Evolutionary conservation across 2,113 vertebrate genomes (phyloP).

Genomic region (Euleptes europaea): DNA sequence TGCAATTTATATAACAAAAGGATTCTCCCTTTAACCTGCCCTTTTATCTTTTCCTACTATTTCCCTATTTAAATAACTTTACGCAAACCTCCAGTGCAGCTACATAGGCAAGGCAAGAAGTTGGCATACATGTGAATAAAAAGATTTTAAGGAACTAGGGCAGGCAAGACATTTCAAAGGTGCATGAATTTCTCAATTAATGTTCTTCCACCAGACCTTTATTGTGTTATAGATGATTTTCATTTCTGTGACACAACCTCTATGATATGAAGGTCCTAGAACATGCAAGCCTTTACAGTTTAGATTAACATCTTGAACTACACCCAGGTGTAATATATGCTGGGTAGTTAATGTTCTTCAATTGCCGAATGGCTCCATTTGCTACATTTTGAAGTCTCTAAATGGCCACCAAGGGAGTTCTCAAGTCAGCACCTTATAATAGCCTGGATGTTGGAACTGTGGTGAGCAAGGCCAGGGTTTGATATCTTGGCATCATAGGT

Average conservation of each 20-base stretch:
- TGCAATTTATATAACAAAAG: background rate
- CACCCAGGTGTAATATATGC: background rate
- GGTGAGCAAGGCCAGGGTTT: background rate
- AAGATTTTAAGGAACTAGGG: background rate
- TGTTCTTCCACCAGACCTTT: background rate
- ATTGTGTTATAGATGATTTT: background rate
- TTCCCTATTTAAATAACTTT: slow-evolving; percentile 37
- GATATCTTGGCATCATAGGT: background rate
- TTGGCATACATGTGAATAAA: background rate
- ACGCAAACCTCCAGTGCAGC: background rate
- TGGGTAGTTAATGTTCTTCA: background rate
- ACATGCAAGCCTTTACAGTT: background rate
- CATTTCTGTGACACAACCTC: background rate
- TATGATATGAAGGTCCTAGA: background rate
- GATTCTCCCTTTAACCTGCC: slow-evolving; percentile 30
- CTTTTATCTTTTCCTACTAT: slow-evolving; percentile 29
- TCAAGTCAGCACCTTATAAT: background rate
- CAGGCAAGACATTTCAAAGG: background rate
- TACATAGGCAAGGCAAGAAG: background rate
- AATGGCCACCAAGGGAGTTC: background rate
- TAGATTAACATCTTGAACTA: background rate
- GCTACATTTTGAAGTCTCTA: background rate
- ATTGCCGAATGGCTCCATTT: background rate
- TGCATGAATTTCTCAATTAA: background rate
- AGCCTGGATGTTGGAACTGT: background rate